phyloP scores from a whole-genome alignment of 2,113 vertebrate species.

The Nothocercus nigrocapillus region DNA sequence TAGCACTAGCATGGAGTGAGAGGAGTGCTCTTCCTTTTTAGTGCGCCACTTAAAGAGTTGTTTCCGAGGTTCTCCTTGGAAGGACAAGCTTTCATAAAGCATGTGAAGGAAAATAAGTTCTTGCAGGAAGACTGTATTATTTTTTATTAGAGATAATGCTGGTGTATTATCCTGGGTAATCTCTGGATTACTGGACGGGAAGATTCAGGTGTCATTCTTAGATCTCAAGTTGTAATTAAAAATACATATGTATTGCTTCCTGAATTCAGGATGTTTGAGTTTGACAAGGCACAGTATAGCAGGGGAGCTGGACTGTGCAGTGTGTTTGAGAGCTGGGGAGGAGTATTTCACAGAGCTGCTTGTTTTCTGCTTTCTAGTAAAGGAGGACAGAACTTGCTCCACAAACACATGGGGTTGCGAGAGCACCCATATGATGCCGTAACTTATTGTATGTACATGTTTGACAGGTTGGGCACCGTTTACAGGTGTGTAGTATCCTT shows the following conservation, averaged over 20 bases:
- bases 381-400: neutral
- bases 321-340: neutral
- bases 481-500: constrained; percentile 15
- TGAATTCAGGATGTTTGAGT: neutral
- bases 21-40: neutral
- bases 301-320: fast-evolving
- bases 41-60: neutral
- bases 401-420: neutral
- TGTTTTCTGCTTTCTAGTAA: neutral
- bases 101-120: neutral
- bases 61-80: neutral
- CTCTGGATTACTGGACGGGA: neutral
- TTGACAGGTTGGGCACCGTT: neutral
- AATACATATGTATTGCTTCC: neutral
- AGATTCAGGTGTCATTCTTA: neutral
- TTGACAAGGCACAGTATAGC: neutral
- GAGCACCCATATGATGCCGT: neutral
- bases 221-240: neutral
- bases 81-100: neutral
- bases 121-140: neutral
- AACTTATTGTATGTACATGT: neutral
- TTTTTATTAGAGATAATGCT: neutral
- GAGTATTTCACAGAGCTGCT: neutral
- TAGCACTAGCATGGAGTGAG: neutral
- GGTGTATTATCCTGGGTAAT: no score